Base-by-base conservation (phyloP, 1,140 invertebrate species). In the Drosophila jambulina region DNA sequence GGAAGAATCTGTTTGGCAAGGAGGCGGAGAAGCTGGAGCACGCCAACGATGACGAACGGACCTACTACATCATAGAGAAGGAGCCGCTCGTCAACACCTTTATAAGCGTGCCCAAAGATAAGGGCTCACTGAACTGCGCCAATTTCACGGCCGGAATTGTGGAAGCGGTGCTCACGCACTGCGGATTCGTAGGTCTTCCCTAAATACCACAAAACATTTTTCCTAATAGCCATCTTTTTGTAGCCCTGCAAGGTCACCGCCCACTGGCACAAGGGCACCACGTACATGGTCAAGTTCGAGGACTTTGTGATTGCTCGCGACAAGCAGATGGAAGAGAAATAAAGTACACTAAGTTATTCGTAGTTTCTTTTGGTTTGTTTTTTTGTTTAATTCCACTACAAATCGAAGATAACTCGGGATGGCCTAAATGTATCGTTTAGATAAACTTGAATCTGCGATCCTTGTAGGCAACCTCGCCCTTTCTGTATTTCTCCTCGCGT, bases 201-300 rank as follows among this genome's bases (percentile, higher is more conserved):
- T 78, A 92, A 17, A 12, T 2, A 6, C 3, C 9, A 92, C 79
- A 95, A 49, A 93, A 21, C 13, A 29, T 10, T 6, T 10, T 13
- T 17, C 6, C 7, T 54, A n/a, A 43, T 23, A 7, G 10, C 1
- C 5, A n/a, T 19, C 3, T 13, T 8, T 92, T 88, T 96, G 45
- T 93, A 99, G 98, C 96, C 97, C 51, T 97, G 97, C 34, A 99
- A 99, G 94, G 98, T 99, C 2, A 98, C 98, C 8, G 98, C 98
- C 3, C 98, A 99, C 93, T 99, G 98, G 98, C 98, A 99, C 93
- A 99, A 99, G 93, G 99, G 99, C 70, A 99, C 99, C 21, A 99
- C 99, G 2, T 99, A 99, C 90, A 99, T 99, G 97, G 98, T 99
- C 19, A 98, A 99, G 93, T 99, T 99, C 94, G 98, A 99, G 85